Evolutionary conservation across 2,113 vertebrate species (phyloP).

Genomic region (rat (Rattus norvegicus)): DNA sequence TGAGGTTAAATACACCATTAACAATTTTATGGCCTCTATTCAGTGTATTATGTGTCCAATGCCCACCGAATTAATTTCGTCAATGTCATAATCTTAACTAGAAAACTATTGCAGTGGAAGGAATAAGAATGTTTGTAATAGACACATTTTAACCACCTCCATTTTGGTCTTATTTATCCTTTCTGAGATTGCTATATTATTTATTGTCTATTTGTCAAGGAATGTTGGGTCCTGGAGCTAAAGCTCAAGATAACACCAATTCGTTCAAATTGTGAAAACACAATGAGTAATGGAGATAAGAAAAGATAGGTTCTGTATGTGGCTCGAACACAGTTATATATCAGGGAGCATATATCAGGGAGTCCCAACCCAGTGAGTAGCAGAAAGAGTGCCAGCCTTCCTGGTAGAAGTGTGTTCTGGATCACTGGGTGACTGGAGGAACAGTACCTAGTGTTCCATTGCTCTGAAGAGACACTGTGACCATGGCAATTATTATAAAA

Average conservation of each 20-base stretch:
- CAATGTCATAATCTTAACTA: constrained; percentile 46
- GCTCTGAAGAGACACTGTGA: not conserved
- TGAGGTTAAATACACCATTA: constrained; percentile 43
- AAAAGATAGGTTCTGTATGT: not conserved
- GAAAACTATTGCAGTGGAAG: constrained; percentile 50
- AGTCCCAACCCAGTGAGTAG: not conserved
- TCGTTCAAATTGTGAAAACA: constrained; percentile 17
- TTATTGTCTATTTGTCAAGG: constrained; percentile 8
- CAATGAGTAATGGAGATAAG: not conserved
- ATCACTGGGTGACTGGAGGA: not conserved
- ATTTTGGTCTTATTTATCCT: constrained; percentile 25
- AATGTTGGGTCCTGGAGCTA: not conserved
- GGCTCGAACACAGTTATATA: not conserved
- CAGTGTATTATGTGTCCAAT: not conserved
- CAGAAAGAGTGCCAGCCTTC: not conserved
- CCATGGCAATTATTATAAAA: not conserved
- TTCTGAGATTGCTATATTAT: constrained; percentile 24
- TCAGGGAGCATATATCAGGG: not conserved
- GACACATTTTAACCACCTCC: constrained; percentile 37
- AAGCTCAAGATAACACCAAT: not conserved
- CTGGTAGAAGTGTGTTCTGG: not conserved
- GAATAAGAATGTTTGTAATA: not conserved
- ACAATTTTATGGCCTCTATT: constrained; percentile 30
- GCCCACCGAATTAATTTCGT: constrained; percentile 55
- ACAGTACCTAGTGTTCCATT: not conserved